These are phyloP conservation scores for Tragelaphus eurycerus DNA, from an alignment of 2,797 vertebrate genomes.

Conservation along the genomic window DNA sequence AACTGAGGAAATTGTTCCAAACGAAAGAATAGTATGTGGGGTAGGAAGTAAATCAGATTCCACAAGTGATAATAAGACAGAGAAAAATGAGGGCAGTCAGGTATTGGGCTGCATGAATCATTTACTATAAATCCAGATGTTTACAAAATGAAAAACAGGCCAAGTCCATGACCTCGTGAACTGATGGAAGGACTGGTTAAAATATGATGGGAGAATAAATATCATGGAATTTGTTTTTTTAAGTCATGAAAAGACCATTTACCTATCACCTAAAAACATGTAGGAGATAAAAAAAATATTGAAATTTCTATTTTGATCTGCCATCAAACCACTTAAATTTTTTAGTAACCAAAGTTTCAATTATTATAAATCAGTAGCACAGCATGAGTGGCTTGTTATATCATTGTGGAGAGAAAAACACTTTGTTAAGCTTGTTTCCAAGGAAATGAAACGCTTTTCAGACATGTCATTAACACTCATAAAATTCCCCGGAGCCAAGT, in stretches of 20 bases:
- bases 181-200: conserved; percentile 83
- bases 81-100: conserved; percentile 79
- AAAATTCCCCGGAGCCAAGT: conserved; percentile 51
- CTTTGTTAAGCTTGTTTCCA: conserved; percentile 73
- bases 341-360: conserved; percentile 63
- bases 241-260: conserved; percentile 49
- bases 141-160: conserved; percentile 83
- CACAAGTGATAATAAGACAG: conserved; percentile 84
- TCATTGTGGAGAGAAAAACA: conserved; percentile 63
- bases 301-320: conserved; percentile 40
- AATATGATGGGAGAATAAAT: conserved; percentile 82
- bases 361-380: conserved; percentile 68
- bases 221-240: conserved; percentile 60
- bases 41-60: conserved; percentile 84
- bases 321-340: conserved; percentile 43
- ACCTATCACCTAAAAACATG: conserved; percentile 36
- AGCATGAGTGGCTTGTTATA: conserved; percentile 63
- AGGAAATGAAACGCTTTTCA: conserved; percentile 76
- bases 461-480: conserved; percentile 67
- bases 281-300: conserved; percentile 11
- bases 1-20: conserved; percentile 79
- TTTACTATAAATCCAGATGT: conserved; percentile 86
- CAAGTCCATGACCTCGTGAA: conserved; percentile 78
- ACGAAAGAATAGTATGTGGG: conserved; percentile 78
- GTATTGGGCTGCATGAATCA: conserved; percentile 75